Base-by-base conservation (phyloP, 2,113 vertebrate species). In the Diphyllodes magnificus region DNA sequence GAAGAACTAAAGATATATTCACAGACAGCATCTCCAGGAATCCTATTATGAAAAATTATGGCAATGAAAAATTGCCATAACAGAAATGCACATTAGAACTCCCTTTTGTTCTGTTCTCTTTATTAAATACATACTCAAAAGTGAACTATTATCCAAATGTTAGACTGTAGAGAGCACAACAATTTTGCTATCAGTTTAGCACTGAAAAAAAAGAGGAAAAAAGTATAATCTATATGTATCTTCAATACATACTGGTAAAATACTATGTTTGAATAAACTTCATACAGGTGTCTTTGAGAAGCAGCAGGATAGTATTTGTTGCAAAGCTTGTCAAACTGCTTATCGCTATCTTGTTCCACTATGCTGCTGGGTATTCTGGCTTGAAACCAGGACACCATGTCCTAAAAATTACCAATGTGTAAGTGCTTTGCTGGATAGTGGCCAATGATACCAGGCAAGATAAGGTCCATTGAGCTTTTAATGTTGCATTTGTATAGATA, bases 391-490 rank as follows among this genome's bases (percentile, higher is more conserved):
- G 82, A 63, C 90, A 96, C 37, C 25, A 6, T 64, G 44, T 83
- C 71, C 82, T 95, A 90, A 88, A 89, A 81, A 93, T 27, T 10
- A 66, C 11, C 44, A 72, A 18, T 35, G 28, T 81, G 31, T 83
- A 88, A 93, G 92, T 95, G 92, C 86, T 94, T 93, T 88, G 11
- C 82, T 95, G 94, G 79, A 66, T 40, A 78, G 37, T 39, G 13
- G 86, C 94, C 96, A 93, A 49, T 14, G 37, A 92, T 79, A 89
- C 31, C 51, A 91, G 75, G n/a, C 72, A 91, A 78, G 83, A 94
- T 82, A 71, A 88, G 60, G 37, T 56, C 57, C 45, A 76, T 12
- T 57, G 86, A 84, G 61, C 13, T 93, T 95, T 84, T 71, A 57
- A 60, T 76, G 56, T 20, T 91, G 60, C n/a, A 57, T 61, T 53